Percentiles rank a stretch among this genome's conserved stretches.
phyloP scores from a whole-genome alignment of 2,113 vertebrate genomes.

The Cygnus atratus region DNA sequence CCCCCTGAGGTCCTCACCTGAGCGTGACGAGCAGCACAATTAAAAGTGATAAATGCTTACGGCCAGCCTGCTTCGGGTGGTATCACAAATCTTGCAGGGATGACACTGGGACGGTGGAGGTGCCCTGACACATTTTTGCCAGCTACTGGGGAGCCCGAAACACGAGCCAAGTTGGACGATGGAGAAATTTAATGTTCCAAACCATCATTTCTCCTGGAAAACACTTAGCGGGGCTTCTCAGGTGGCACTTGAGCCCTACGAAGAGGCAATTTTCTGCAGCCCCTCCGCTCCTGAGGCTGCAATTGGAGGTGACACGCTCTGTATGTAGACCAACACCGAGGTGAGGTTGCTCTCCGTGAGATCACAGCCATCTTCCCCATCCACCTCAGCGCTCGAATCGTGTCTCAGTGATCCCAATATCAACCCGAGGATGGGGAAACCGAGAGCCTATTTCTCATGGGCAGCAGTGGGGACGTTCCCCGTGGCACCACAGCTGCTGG shows the following conservation, averaged over 20 bases:
- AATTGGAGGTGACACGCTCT: neutral
- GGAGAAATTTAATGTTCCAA: neutral
- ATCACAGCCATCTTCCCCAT: neutral
- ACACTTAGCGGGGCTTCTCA: neutral
- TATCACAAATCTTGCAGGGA: neutral
- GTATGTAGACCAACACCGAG: accelerated
- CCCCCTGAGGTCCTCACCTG: neutral
- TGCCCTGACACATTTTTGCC: neutral
- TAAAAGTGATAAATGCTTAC: neutral
- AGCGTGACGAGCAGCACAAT: neutral
- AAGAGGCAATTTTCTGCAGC: neutral
- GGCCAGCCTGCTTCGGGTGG: neutral
- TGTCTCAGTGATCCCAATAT: neutral
- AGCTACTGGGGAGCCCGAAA: neutral
- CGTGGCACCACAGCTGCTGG: neutral
- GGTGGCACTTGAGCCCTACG: neutral
- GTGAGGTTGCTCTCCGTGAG: neutral
- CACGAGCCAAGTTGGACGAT: neutral
- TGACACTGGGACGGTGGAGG: neutral
- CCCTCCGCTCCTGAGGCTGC: neutral
- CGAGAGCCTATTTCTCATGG: no score
- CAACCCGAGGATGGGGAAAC: neutral
- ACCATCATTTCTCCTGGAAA: neutral
- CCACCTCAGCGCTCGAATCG: neutral
- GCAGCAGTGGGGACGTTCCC: neutral